Evolutionary conservation across 2,113 vertebrate genomes (phyloP).

Genomic region (Pitta sordida): DNA sequence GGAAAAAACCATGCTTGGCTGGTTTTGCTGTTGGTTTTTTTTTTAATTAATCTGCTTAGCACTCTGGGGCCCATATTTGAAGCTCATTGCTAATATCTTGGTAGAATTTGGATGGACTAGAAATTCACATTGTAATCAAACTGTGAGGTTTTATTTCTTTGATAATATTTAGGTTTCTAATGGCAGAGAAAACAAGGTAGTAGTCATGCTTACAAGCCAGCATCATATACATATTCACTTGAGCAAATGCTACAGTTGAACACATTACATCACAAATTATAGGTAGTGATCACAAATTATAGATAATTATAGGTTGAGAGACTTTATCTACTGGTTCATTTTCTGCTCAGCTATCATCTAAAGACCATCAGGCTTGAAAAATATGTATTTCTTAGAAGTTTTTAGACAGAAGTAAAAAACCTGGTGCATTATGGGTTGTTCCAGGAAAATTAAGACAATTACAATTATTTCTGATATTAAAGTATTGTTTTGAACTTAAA

Average conservation of each 20-base stretch:
- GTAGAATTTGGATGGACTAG: background rate
- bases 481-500: background rate
- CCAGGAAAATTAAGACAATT: background rate
- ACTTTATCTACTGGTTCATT: background rate
- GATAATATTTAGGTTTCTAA: background rate
- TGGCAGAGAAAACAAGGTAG: background rate
- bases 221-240: background rate
- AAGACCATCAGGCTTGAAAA: background rate
- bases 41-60: background rate
- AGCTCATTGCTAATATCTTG: background rate
- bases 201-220: background rate
- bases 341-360: background rate
- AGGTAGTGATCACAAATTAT: background rate
- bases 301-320: background rate
- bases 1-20: fast-evolving
- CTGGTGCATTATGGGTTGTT: background rate
- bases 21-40: fast-evolving
- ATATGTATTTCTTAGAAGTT: background rate
- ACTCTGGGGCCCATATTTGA: background rate
- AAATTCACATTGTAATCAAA: background rate
- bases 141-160: background rate
- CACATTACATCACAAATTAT: background rate
- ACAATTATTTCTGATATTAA: background rate
- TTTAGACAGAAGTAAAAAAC: background rate
- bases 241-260: background rate